These are phyloP conservation scores for Volucella inanis DNA, from an alignment of 2,888 invertebrate genomes.

Conservation along the genomic window DNA sequence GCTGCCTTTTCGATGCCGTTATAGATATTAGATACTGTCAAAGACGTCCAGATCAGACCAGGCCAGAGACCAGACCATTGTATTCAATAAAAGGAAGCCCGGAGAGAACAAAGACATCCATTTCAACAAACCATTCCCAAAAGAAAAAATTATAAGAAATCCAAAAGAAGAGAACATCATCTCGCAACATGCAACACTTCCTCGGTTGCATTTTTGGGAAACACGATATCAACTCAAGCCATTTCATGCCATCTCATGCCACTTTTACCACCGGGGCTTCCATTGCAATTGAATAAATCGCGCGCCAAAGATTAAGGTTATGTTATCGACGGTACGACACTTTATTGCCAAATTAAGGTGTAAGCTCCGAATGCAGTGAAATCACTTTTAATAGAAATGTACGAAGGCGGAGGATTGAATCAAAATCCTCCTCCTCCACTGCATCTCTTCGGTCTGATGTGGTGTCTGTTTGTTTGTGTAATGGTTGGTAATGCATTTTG, in stretches of 20 bases:
- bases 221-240: constrained; percentile 9
- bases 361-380: constrained; percentile 45
- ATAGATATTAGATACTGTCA: constrained; percentile 71
- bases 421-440: background rate
- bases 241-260: constrained; percentile 27
- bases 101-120: constrained; percentile 12
- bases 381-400: constrained; percentile 58
- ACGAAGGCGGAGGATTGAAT: constrained; percentile 29
- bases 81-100: constrained; percentile 20
- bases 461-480: constrained; percentile 49
- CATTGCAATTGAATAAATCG: constrained; percentile 48
- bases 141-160: too few relatives aligned
- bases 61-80: too few relatives aligned
- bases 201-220: constrained; percentile 31
- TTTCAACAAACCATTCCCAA: constrained; percentile 8
- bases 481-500: constrained; percentile 18
- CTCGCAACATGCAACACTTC: constrained; percentile 5
- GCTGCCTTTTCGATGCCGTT: constrained; percentile 52
- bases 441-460: constrained; percentile 18
- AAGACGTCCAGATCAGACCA: constrained; percentile 29
- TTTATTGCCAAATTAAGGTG: constrained; percentile 73
- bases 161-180: background rate
- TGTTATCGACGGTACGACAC: constrained; percentile 62
- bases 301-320: constrained; percentile 57
- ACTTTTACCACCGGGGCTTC: constrained; percentile 53